Conservation (phyloP, 2,113 vertebrate genomes). For the Semnornis frantzii region DNA sequence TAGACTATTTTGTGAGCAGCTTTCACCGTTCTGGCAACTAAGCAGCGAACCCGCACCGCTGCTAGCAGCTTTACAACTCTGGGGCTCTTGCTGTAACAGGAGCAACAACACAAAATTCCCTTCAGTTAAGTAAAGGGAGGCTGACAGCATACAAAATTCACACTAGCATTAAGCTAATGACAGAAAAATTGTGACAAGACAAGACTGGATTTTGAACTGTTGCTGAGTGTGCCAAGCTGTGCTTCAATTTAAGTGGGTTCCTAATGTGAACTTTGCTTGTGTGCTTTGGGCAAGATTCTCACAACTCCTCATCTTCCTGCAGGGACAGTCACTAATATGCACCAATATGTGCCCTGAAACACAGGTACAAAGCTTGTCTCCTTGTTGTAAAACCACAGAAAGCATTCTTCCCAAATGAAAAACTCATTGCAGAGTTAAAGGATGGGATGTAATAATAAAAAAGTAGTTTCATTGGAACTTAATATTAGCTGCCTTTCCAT, state of each 20-base stretch:
- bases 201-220: not conserved
- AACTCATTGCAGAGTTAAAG: not conserved
- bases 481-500: not conserved
- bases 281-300: slow-evolving; percentile 56
- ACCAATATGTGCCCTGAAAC: fast-evolving
- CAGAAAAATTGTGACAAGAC: not conserved
- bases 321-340: not conserved
- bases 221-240: not conserved
- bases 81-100: not conserved
- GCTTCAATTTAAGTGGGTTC: not conserved
- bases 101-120: slow-evolving; percentile 31
- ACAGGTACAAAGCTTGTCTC: not conserved
- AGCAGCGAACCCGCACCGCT: not conserved
- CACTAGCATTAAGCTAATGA: not conserved
- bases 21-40: not conserved
- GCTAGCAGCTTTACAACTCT: not conserved
- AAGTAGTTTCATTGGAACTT: not conserved
- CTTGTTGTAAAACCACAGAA: not conserved
- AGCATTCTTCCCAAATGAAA: not conserved
- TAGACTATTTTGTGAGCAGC: not conserved
- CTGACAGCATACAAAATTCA: not conserved
- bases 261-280: not conserved
- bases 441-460: not conserved
- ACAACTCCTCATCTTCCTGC: not conserved
- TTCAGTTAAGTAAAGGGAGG: not conserved